These are phyloP conservation scores for Danionella cerebrum DNA, from an alignment of 2,113 vertebrate genomes.

Conservation along the genomic window DNA sequence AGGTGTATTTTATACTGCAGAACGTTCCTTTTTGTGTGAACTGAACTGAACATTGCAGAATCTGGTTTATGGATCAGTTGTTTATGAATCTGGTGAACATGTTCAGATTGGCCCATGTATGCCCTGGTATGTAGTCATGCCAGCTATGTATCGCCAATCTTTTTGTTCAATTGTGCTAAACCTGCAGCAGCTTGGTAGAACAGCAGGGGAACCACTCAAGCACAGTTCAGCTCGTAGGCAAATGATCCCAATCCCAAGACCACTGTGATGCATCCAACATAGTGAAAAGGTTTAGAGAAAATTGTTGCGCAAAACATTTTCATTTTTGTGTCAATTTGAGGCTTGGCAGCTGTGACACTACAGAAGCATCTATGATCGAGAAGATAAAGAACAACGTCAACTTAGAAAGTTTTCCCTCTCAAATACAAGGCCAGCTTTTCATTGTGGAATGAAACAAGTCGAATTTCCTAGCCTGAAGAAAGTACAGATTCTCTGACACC, in stretches of 20 bases:
- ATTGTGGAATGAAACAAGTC: background rate
- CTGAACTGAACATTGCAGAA: too few relatives aligned
- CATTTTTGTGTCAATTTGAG: slow-evolving; percentile 27
- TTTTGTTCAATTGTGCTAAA: background rate
- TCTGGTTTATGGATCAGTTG: too few relatives aligned
- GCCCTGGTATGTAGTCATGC: background rate
- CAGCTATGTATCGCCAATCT: background rate
- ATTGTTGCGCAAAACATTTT: slow-evolving; percentile 22
- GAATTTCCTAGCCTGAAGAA: background rate
- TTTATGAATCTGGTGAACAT: background rate
- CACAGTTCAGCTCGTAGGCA: slow-evolving; percentile 15
- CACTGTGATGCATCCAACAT: background rate
- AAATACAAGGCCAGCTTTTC: background rate
- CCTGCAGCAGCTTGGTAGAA: background rate
- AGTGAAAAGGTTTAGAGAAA: slow-evolving; percentile 21
- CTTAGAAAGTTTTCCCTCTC: background rate
- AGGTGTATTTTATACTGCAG: too few relatives aligned
- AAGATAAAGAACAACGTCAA: slow-evolving; percentile 31
- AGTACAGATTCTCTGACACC: background rate
- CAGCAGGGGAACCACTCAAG: slow-evolving; percentile 15
- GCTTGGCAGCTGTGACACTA: background rate
- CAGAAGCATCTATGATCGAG: background rate
- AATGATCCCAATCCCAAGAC: slow-evolving; percentile 15
- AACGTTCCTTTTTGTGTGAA: too few relatives aligned
- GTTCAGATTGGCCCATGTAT: background rate